These are phyloP conservation scores for Protobothrops mucrosquamatus DNA, from an alignment of 2,113 vertebrate species.

Conservation along the genomic window DNA sequence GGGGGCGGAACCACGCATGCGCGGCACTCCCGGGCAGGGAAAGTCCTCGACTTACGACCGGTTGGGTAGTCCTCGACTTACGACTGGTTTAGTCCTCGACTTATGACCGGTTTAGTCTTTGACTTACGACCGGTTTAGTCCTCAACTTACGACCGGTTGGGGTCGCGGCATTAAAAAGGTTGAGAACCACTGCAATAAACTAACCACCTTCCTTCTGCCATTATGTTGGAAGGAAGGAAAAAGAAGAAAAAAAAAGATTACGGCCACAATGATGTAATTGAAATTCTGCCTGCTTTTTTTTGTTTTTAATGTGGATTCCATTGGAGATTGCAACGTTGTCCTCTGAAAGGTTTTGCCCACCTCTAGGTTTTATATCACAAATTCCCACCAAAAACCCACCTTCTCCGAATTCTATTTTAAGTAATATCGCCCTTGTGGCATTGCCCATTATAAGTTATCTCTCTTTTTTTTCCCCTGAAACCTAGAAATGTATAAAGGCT, in stretches of 20 bases:
- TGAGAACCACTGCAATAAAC: no score
- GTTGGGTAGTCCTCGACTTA: no score
- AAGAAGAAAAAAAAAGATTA: background rate
- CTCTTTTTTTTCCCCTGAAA: background rate
- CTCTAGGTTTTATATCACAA: background rate
- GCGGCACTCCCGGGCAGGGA: no score
- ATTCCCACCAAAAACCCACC: background rate
- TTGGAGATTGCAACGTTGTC: background rate
- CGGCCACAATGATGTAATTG: background rate
- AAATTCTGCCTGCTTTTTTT: background rate
- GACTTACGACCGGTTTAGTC: no score
- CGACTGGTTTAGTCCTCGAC: no score
- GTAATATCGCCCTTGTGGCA: no score
- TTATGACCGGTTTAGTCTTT: no score
- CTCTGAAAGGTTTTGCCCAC: background rate
- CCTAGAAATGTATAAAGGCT: background rate
- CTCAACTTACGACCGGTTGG: no score
- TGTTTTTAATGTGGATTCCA: background rate
- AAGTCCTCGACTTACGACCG: no score
- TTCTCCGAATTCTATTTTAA: background rate
- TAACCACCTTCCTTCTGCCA: background rate
- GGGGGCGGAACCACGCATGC: no score
- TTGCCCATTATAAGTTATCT: background rate
- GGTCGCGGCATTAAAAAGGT: no score
- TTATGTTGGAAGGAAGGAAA: background rate